Conservation (phyloP, 1,140 invertebrate genomes). For the Zeugodacus cucurbitae region DNA sequence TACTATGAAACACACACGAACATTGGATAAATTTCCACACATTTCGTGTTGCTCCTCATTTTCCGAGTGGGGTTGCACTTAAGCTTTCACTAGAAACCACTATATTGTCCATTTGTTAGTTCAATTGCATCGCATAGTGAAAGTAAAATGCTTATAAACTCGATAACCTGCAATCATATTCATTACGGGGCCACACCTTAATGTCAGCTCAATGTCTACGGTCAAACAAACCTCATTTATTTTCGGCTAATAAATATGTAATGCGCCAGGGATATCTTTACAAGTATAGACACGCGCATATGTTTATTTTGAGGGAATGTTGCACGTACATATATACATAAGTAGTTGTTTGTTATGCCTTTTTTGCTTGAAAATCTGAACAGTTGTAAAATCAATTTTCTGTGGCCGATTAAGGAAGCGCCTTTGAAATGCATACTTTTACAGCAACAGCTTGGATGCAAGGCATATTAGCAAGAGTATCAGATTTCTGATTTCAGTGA, state of each 20-base stretch:
- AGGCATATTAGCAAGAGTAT: neutral
- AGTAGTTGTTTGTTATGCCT: neutral
- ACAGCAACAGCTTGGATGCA: neutral
- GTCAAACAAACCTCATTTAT: slow-evolving; percentile 5
- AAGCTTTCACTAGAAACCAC: neutral
- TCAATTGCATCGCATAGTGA: neutral
- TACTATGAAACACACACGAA: neutral
- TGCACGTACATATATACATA: neutral
- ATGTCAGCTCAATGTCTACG: neutral
- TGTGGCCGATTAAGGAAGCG: neutral
- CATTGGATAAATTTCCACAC: neutral
- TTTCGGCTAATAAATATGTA: neutral
- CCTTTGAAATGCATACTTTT: neutral
- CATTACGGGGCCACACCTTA: neutral
- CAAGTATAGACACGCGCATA: neutral
- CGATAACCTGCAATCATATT: neutral
- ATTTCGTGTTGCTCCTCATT: neutral
- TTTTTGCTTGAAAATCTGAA: slow-evolving; percentile 18
- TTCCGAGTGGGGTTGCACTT: neutral
- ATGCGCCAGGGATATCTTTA: neutral
- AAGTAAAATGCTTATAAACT: neutral
- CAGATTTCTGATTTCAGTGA: neutral
- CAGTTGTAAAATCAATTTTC: slow-evolving; percentile 31
- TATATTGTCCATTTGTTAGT: neutral
- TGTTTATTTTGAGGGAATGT: neutral